These are phyloP conservation scores for Marmota flaviventris DNA, from an alignment of 2,113 vertebrate species.

Conservation along the genomic window DNA sequence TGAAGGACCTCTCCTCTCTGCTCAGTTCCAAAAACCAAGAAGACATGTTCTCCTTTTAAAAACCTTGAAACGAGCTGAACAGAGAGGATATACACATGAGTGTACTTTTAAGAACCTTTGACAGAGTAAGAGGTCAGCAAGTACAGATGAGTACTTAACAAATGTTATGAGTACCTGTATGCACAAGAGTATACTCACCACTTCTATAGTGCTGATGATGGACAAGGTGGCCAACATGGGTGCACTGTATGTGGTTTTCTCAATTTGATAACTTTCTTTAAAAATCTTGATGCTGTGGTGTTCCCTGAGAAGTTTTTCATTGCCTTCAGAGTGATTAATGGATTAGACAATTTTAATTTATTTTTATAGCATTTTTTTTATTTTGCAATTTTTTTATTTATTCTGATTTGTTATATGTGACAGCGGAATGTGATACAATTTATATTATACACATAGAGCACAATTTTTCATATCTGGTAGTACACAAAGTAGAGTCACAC, in stretches of 20 bases:
- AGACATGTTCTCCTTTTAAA: background rate
- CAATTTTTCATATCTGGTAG: too few relatives aligned
- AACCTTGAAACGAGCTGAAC: background rate
- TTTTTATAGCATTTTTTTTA: background rate
- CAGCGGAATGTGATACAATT: too few relatives aligned
- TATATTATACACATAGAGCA: too few relatives aligned
- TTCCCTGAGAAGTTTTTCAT: background rate
- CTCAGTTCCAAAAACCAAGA: background rate
- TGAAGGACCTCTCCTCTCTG: background rate
- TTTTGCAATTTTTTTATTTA: too few relatives aligned
- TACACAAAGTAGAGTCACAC: too few relatives aligned
- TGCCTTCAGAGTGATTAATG: background rate
- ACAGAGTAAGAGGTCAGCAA: background rate
- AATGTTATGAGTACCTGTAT: background rate
- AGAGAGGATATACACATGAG: background rate
- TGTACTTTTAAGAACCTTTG: background rate
- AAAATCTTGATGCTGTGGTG: background rate
- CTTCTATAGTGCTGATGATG: background rate
- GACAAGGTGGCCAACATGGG: background rate
- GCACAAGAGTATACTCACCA: background rate
- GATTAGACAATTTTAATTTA: background rate
- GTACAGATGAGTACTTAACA: too few relatives aligned
- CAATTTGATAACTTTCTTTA: background rate
- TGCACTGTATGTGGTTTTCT: background rate
- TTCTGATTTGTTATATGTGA: too few relatives aligned